These are phyloP conservation scores for Smithornis capensis DNA, from an alignment of 2,113 vertebrate species.

Conservation along the genomic window DNA sequence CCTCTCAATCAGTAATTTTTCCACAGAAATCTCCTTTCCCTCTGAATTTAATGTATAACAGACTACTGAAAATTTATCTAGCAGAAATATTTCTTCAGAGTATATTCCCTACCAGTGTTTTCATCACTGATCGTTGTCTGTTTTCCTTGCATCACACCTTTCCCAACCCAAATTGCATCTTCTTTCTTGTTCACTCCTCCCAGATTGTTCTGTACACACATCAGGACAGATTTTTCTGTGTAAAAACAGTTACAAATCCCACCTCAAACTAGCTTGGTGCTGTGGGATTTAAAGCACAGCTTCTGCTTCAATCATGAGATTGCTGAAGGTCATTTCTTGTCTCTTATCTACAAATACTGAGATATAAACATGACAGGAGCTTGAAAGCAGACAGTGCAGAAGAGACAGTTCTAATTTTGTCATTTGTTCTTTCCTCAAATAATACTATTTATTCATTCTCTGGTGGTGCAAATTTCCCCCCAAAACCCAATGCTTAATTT, in stretches of 20 bases:
- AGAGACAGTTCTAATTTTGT: not conserved
- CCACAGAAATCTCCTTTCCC: not conserved
- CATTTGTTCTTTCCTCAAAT: not conserved
- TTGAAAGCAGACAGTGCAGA: not conserved
- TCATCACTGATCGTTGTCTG: not conserved
- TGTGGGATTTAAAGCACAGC: not conserved
- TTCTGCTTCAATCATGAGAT: not conserved
- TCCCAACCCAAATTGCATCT: not conserved
- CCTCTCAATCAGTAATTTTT: not conserved
- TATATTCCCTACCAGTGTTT: not conserved
- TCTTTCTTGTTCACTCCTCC: not conserved
- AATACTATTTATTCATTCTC: constrained; percentile 3
- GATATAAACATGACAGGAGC: not conserved
- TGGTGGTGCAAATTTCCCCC: not conserved
- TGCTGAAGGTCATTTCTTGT: not conserved
- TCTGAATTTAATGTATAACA: not conserved
- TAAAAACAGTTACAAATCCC: not conserved
- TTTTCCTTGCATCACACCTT: not conserved
- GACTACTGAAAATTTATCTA: not conserved
- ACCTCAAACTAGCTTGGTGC: not conserved
- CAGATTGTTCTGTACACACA: not conserved
- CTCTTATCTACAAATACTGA: not conserved
- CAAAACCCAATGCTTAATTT: not conserved
- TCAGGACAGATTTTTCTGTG: not conserved
- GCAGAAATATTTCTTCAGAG: not conserved